Evolutionary conservation across 2,797 vertebrate species (phyloP).

Genomic region (Tenualosa thibaudeaui): DNA sequence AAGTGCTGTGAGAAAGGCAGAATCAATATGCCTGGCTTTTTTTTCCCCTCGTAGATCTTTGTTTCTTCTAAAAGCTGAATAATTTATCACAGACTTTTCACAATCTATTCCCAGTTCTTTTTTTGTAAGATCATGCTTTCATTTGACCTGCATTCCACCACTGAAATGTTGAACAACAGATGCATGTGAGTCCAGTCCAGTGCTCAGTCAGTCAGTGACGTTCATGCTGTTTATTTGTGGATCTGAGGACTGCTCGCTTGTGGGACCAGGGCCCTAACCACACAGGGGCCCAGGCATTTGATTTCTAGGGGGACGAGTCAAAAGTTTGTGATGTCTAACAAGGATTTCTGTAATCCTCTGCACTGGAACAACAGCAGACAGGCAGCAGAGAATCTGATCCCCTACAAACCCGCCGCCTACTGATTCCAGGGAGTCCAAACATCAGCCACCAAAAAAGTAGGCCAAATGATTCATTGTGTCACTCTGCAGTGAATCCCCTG

Average conservation of each 20-base stretch:
- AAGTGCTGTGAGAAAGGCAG: neutral
- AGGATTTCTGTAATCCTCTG: constrained; percentile 2
- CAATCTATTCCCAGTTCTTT: neutral
- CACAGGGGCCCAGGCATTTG: neutral
- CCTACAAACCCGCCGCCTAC: neutral
- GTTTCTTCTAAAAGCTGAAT: neutral
- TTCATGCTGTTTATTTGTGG: no score
- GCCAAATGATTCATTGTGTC: neutral
- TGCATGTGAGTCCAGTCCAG: neutral
- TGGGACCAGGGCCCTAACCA: neutral
- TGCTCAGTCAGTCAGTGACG: no score
- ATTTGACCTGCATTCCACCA: neutral
- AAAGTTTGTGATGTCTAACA: constrained; percentile 4
- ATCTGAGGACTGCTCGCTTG: neutral
- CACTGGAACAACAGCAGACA: neutral
- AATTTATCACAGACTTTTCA: neutral
- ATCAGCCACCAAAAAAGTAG: neutral
- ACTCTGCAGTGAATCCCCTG: neutral
- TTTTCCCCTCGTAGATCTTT: neutral
- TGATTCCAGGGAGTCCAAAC: neutral
- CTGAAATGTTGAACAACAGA: neutral
- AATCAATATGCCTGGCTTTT: neutral
- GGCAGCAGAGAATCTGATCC: neutral
- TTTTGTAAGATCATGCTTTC: neutral
- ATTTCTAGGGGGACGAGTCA: neutral